Percentiles rank a stretch among this genome's conserved stretches.
Evolutionary conservation across 1,140 invertebrate genomes (phyloP).

Genomic region (Hesperophylax magnus): DNA sequence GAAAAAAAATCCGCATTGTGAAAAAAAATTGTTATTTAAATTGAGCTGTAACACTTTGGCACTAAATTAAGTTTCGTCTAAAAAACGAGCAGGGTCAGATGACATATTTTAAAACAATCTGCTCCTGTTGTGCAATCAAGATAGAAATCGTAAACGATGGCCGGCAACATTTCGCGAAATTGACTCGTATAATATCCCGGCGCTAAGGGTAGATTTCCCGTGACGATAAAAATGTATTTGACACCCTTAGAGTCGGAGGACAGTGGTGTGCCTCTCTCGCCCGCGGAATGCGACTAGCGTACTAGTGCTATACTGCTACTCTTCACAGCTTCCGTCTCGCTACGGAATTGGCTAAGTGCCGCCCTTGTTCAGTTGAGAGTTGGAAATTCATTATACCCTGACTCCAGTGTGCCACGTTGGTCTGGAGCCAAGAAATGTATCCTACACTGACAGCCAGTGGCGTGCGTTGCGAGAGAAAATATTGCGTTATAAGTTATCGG

Average conservation of each 20-base stretch:
- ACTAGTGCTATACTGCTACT: background rate
- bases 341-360: constrained; percentile 27
- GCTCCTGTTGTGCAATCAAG: no score
- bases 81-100: no score
- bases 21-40: no score
- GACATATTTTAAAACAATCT: no score
- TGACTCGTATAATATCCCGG: background rate
- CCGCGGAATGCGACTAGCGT: no score
- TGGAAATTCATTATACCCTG: constrained; percentile 18
- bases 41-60: no score
- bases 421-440: background rate
- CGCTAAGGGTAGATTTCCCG: background rate
- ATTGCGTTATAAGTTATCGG: no score
- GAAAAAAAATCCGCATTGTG: no score
- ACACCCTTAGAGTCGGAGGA: background rate
- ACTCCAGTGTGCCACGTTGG: background rate
- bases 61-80: no score
- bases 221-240: background rate
- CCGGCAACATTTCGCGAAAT: no score
- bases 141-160: no score
- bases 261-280: background rate
- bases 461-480: background rate
- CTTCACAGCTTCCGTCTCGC: constrained; percentile 4
- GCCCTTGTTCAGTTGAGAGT: background rate
- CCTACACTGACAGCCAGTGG: background rate